Conservation (phyloP, 2,888 invertebrate genomes). For the Dryobota labecula region DNA sequence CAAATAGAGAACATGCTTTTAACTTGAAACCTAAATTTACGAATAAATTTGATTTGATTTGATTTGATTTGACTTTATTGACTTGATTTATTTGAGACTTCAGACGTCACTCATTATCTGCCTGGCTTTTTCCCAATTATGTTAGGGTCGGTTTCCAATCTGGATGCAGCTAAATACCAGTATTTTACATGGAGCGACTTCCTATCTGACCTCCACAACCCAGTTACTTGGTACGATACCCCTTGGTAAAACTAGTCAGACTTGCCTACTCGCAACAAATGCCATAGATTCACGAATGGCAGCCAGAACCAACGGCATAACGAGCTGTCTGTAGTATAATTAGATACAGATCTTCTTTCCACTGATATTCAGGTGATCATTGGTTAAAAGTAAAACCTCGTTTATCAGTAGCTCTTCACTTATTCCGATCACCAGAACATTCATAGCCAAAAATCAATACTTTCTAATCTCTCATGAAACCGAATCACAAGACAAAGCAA, state of each 20-base stretch:
- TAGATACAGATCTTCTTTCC: neutral
- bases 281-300: too few relatives aligned
- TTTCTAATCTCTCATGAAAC: neutral
- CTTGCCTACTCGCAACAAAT: neutral
- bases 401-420: neutral
- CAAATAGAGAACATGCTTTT: too few relatives aligned
- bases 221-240: neutral
- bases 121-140: neutral
- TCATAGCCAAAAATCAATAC: neutral
- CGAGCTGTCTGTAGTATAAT: too few relatives aligned
- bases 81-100: neutral
- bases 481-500: slow-evolving; percentile 11
- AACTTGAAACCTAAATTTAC: too few relatives aligned
- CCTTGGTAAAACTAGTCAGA: too few relatives aligned
- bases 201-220: neutral
- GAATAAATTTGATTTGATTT: too few relatives aligned
- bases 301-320: neutral
- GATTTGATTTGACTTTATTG: too few relatives aligned
- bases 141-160: neutral
- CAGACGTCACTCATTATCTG: neutral
- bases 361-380: neutral
- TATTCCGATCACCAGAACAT: too few relatives aligned
- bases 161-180: neutral
- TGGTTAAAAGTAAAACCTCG: neutral
- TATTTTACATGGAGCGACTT: neutral